phyloP scores from a whole-genome alignment of 53 echinoderm and acorn worm genomes.

The Antedon mediterranea region DNA sequence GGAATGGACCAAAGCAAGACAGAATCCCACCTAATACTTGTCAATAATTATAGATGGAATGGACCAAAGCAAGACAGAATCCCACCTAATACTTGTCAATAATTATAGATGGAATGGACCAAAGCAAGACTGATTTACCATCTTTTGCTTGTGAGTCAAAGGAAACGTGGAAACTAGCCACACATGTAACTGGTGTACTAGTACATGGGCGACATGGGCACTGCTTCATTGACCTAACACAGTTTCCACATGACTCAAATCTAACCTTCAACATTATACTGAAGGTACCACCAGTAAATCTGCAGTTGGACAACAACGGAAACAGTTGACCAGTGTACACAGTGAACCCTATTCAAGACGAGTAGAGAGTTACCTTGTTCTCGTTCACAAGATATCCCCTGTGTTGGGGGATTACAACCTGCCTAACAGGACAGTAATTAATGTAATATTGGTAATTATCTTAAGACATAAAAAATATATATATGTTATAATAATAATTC shows the following conservation, averaged over 20 bases:
- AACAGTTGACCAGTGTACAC: too few species aligned
- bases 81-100: constrained; percentile 19
- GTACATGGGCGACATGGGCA: constrained; percentile 28
- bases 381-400: too few species aligned
- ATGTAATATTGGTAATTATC: too few species aligned
- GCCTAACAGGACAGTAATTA: too few species aligned
- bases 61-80: constrained; percentile 7
- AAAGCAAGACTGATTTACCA: constrained; percentile 10
- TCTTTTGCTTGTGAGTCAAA: constrained; percentile 7
- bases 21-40: too few species aligned
- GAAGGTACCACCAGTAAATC: constrained; percentile 9
- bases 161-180: constrained; percentile 32
- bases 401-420: too few species aligned
- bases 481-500: too few species aligned
- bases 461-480: too few species aligned
- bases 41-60: too few species aligned
- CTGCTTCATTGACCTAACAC: constrained; percentile 25
- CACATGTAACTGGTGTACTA: constrained; percentile 35
- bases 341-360: too few species aligned
- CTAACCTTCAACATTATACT: constrained; percentile 24
- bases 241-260: constrained; percentile 36
- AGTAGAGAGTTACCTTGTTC: too few species aligned
- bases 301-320: constrained; percentile 35
- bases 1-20: constrained; percentile 13
- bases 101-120: constrained; percentile 37